Conservation (phyloP, 2,797 vertebrate genomes). For the Lepus oiostolus region DNA sequence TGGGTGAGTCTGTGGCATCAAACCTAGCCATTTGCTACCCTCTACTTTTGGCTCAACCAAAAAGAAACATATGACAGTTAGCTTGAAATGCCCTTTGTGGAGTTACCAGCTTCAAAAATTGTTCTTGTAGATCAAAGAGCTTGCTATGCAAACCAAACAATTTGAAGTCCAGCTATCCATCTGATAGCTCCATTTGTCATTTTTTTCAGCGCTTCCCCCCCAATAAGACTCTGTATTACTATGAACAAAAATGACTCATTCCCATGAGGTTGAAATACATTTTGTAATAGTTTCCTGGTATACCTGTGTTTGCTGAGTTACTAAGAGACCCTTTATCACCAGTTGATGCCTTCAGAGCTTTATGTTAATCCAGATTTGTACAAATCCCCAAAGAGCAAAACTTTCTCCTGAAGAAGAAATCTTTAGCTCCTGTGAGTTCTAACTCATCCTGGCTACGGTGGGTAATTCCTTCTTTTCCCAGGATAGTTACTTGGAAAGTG, state of each 20-base stretch:
- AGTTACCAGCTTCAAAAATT: background rate
- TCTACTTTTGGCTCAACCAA: background rate
- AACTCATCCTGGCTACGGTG: background rate
- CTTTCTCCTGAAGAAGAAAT: slow-evolving; percentile 8
- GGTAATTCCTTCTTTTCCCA: slow-evolving; percentile 1
- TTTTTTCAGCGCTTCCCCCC: slow-evolving; percentile 9
- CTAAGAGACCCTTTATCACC: slow-evolving; percentile 3
- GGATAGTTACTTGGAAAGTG: background rate
- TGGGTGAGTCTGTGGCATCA: background rate
- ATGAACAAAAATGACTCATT: slow-evolving; percentile 25
- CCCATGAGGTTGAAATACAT: background rate
- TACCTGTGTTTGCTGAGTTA: slow-evolving; percentile 14
- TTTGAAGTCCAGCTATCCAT: slow-evolving; percentile 30
- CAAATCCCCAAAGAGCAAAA: slow-evolving; percentile 44
- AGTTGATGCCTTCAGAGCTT: slow-evolving; percentile 26
- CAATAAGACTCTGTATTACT: background rate
- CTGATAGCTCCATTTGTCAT: slow-evolving; percentile 26
- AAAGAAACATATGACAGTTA: background rate
- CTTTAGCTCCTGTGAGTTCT: background rate
- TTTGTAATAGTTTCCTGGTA: slow-evolving; percentile 39
- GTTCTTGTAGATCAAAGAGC: background rate
- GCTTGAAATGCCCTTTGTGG: background rate
- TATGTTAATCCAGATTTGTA: background rate
- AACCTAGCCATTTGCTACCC: background rate
- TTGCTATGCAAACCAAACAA: background rate